Conservation (phyloP, 2,888 invertebrate genomes). For the Penaeus monodon region DNA sequence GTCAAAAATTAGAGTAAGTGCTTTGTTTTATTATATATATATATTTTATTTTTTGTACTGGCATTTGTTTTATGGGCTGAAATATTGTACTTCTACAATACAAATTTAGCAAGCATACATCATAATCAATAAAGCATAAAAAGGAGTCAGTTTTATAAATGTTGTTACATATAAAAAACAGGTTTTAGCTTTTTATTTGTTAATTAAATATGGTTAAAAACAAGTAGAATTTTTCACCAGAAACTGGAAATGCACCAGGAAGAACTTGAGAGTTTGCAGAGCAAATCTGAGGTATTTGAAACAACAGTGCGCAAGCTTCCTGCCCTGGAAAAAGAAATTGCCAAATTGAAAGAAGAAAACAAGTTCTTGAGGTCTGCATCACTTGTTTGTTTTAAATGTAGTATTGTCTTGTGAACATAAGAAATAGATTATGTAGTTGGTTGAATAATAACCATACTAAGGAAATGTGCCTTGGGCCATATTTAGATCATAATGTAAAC, state of each 20-base stretch:
- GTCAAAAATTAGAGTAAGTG: conserved; percentile 26
- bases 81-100: too few relatives aligned
- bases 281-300: conserved; percentile 34
- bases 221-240: conserved; percentile 9
- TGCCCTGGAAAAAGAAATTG: conserved; percentile 40
- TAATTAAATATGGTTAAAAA: too few relatives aligned
- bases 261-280: conserved; percentile 13
- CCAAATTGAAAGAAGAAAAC: conserved; percentile 45
- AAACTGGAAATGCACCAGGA: conserved; percentile 36
- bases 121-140: too few relatives aligned
- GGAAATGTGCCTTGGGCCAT: too few relatives aligned
- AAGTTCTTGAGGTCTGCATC: conserved; percentile 34
- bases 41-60: too few relatives aligned
- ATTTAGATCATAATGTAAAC: too few relatives aligned
- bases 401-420: neutral
- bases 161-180: too few relatives aligned
- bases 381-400: neutral
- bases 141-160: too few relatives aligned
- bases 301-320: conserved; percentile 38
- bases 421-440: neutral
- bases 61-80: too few relatives aligned
- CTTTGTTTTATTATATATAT: too few relatives aligned
- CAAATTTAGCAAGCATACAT: too few relatives aligned
- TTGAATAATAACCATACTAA: neutral
- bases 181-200: too few relatives aligned